Evolutionary conservation across 2,888 invertebrate genomes (phyloP).

Genomic region (Aporophyla lueneburgensis): DNA sequence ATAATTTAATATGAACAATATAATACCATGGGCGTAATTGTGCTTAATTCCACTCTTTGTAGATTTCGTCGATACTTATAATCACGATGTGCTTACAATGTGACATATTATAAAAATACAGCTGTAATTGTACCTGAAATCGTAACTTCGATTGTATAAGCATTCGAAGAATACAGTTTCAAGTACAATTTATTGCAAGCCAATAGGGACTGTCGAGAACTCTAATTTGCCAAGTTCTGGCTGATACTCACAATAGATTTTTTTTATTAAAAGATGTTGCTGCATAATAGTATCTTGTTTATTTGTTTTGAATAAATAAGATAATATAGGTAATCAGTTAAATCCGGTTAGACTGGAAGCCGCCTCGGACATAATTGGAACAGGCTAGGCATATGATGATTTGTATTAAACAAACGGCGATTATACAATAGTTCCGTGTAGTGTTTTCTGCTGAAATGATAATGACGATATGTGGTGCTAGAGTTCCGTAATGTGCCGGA

Average conservation of each 20-base stretch:
- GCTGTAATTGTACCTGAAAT: too few relatives aligned
- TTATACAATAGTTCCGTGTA: neutral
- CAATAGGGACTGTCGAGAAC: neutral
- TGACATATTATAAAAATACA: neutral
- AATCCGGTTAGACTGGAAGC: too few relatives aligned
- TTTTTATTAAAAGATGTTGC: neutral
- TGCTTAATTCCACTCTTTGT: neutral
- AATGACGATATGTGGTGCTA: too few relatives aligned
- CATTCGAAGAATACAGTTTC: neutral
- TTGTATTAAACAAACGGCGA: neutral
- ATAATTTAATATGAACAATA: neutral
- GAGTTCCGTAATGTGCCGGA: too few relatives aligned
- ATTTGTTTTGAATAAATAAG: too few relatives aligned
- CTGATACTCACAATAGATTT: neutral
- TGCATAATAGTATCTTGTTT: neutral
- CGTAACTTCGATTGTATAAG: too few relatives aligned
- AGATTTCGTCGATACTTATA: neutral
- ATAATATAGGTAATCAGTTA: too few relatives aligned
- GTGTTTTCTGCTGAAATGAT: too few relatives aligned
- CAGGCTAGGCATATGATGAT: too few relatives aligned
- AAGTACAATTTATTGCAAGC: neutral
- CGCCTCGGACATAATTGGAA: too few relatives aligned
- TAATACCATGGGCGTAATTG: neutral
- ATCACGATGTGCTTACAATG: too few relatives aligned
- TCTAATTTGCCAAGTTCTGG: too few relatives aligned